These are phyloP conservation scores for Lasioglossum lativentre DNA, from an alignment of 2,888 invertebrate species.

Conservation along the genomic window DNA sequence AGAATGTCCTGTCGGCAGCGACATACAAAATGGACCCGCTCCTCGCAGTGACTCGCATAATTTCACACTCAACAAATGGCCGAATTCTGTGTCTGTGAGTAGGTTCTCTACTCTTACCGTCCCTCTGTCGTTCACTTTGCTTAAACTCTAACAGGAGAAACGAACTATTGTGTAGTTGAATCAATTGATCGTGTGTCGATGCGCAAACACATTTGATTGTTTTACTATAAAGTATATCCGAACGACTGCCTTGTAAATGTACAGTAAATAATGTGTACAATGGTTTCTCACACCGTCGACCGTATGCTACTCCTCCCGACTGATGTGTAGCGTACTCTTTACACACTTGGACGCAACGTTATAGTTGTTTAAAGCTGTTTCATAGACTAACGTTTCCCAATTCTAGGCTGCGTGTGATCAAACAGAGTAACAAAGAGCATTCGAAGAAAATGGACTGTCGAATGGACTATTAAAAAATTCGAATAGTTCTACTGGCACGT, in stretches of 20 bases:
- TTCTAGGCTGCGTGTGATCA: background rate
- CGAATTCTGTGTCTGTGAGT: background rate
- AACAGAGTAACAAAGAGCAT: background rate
- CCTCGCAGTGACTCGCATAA: background rate
- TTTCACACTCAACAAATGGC: background rate
- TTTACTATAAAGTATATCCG: constrained; percentile 4
- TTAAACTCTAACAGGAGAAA: constrained; percentile 9
- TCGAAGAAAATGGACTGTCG: background rate
- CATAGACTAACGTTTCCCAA: constrained; percentile 23
- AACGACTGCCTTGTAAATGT: constrained; percentile 1
- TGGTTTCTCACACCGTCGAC: constrained; percentile 11
- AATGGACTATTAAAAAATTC: background rate
- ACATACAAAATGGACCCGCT: constrained; percentile 14
- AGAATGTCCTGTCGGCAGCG: background rate
- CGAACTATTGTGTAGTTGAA: background rate
- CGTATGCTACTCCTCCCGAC: background rate
- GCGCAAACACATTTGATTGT: background rate
- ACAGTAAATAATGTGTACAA: constrained; percentile 11
- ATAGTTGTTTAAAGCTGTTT: background rate
- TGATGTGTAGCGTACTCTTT: constrained; percentile 4
- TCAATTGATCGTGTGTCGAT: background rate
- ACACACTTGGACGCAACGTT: constrained; percentile 44
- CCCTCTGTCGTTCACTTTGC: background rate
- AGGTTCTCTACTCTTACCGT: background rate
- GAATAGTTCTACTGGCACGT: background rate